A percentile compares a stretch with the other conserved stretches of the same genome.
phyloP scores from a whole-genome alignment of 2,888 invertebrate species.

The Stictocephala bisonia region DNA sequence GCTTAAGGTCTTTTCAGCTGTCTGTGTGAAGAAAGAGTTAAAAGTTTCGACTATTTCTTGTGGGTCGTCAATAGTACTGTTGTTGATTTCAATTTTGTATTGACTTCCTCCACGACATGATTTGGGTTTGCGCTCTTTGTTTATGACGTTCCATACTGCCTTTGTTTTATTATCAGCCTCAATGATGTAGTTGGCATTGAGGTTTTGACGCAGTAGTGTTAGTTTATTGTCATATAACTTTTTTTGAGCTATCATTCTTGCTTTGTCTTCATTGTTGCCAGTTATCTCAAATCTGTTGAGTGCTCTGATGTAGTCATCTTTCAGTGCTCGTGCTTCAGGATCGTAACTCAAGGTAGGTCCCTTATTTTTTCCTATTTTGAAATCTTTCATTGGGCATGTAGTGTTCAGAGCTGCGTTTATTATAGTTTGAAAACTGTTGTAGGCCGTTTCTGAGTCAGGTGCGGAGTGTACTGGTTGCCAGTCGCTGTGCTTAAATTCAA shows the following conservation, averaged over 20 bases:
- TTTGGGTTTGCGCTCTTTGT: background rate
- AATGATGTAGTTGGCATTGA: conserved; percentile 6
- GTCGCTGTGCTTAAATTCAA: background rate
- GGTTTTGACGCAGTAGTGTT: conserved; percentile 10
- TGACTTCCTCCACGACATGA: background rate
- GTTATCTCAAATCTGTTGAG: conserved; percentile 1
- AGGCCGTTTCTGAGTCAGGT: conserved; percentile 1
- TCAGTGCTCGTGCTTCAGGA: conserved; percentile 4
- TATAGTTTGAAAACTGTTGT: conserved; percentile 1
- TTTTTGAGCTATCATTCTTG: conserved; percentile 5
- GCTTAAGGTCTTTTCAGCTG: background rate
- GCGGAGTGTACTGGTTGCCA: background rate
- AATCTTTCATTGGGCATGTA: conserved; percentile 3
- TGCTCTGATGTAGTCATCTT: conserved; percentile 8
- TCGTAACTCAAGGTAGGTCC: background rate
- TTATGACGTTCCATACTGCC: conserved; percentile 2
- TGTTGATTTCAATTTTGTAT: background rate
- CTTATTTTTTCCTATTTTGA: background rate
- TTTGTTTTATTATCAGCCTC: conserved; percentile 15
- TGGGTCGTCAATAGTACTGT: background rate
- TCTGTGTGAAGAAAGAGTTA: conserved; percentile 5
- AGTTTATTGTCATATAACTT: conserved; percentile 15
- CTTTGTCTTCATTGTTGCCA: background rate
- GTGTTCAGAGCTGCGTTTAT: background rate
- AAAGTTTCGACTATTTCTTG: background rate